These are phyloP conservation scores for Phyllotreta striolata DNA, from an alignment of 2,888 invertebrate genomes.

Conservation along the genomic window DNA sequence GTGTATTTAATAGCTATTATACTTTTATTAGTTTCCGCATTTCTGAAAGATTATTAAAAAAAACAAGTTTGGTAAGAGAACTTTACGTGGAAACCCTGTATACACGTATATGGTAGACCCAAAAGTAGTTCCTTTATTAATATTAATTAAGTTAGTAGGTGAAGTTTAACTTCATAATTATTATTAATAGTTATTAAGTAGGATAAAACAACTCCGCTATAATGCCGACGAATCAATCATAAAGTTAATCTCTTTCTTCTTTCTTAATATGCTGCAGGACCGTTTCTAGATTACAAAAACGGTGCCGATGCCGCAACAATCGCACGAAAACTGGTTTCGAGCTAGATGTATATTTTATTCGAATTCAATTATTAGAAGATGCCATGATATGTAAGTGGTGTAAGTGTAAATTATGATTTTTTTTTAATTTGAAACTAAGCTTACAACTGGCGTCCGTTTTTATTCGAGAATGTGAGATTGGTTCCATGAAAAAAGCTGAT, in stretches of 20 bases:
- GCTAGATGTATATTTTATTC: background rate
- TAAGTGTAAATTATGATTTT: too few relatives aligned
- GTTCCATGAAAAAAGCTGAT: slow-evolving; percentile 8
- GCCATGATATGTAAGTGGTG: too few relatives aligned
- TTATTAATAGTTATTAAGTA: slow-evolving; percentile 28
- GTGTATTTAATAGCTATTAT: too few relatives aligned
- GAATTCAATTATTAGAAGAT: too few relatives aligned
- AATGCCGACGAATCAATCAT: slow-evolving; percentile 28
- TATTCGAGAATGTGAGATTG: too few relatives aligned
- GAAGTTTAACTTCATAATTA: slow-evolving; percentile 26
- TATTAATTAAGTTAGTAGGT: slow-evolving; percentile 26
- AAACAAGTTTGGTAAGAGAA: too few relatives aligned
- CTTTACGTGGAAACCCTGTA: background rate
- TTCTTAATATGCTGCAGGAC: slow-evolving; percentile 11
- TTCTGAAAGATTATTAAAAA: too few relatives aligned
- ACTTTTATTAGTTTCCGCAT: too few relatives aligned
- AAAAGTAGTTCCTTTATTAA: slow-evolving; percentile 24
- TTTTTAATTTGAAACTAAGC: too few relatives aligned
- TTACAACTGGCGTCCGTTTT: too few relatives aligned
- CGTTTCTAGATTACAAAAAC: slow-evolving; percentile 2
- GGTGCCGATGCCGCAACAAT: background rate
- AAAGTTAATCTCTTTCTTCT: slow-evolving; percentile 19
- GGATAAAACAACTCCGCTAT: slow-evolving; percentile 23
- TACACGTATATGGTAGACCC: too few relatives aligned
- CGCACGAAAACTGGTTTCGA: slow-evolving; percentile 2